Evolutionary conservation across 2,888 invertebrate genomes (phyloP).

Genomic region (Nemurella pictetii): DNA sequence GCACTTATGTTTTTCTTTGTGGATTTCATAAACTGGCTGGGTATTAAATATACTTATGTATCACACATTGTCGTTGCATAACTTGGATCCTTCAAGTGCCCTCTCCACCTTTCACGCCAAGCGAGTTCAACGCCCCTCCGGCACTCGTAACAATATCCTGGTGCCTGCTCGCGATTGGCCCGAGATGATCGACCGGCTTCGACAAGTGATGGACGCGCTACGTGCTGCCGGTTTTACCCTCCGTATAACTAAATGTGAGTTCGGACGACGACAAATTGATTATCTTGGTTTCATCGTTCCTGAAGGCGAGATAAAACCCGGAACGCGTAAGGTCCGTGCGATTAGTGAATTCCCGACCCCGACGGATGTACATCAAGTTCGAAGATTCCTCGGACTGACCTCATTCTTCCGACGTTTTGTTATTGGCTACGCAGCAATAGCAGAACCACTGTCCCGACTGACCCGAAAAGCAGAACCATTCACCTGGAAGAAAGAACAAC

Average conservation of each 20-base stretch:
- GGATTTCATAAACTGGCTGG: too few relatives aligned
- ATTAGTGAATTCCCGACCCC: conserved; percentile 43
- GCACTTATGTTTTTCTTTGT: too few relatives aligned
- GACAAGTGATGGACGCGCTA: conserved; percentile 42
- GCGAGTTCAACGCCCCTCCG: too few relatives aligned
- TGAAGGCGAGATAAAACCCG: conserved; percentile 42
- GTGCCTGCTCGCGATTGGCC: conserved; percentile 43
- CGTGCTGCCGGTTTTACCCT: conserved; percentile 45
- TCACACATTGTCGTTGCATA: too few relatives aligned
- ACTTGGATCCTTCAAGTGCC: too few relatives aligned
- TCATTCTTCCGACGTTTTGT: conserved; percentile 47
- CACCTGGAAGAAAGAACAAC: background rate
- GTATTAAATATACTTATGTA: too few relatives aligned
- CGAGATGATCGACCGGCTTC: conserved; percentile 44
- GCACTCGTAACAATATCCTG: conserved; percentile 44
- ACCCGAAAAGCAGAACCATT: conserved; percentile 43
- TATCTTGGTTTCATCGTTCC: conserved; percentile 47
- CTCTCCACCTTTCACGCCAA: too few relatives aligned
- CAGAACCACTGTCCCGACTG: conserved; percentile 45
- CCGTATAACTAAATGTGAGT: conserved; percentile 46
- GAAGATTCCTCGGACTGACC: conserved; percentile 46
- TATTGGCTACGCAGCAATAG: conserved; percentile 44
- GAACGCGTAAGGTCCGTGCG: conserved; percentile 42
- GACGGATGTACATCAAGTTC: conserved; percentile 41
- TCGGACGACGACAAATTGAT: conserved; percentile 43